phyloP scores from a whole-genome alignment of 1,140 invertebrate genomes.

The Drosophila asahinai region DNA sequence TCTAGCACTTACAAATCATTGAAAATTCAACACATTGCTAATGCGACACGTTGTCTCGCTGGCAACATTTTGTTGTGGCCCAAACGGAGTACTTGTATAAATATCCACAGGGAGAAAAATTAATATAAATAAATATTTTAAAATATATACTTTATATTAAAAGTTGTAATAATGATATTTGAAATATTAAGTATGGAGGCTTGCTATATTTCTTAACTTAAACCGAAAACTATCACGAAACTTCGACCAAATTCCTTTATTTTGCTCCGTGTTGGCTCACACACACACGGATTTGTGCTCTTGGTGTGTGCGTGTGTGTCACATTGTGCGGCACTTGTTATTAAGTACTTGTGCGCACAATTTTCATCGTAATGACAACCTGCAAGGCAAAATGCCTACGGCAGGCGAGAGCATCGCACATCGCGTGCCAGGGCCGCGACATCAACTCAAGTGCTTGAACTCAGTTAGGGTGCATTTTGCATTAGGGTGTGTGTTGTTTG shows the following conservation, averaged over 20 bases:
- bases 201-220: no score
- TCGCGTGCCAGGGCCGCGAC: conserved; percentile 78
- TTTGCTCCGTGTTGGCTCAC: not conserved
- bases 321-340: conserved; percentile 81
- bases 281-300: not conserved
- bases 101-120: not conserved
- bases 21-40: conserved; percentile 81
- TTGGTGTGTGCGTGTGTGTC: conserved; percentile 45
- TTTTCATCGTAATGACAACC: conserved; percentile 81
- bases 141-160: not conserved
- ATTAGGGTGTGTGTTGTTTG: conserved; percentile 17
- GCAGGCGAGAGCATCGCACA: conserved; percentile 66
- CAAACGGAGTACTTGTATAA: conserved; percentile 22
- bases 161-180: no score
- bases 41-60: conserved; percentile 72
- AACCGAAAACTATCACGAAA: not conserved
- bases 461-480: conserved; percentile 47
- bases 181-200: not conserved
- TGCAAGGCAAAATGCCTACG: conserved; percentile 78
- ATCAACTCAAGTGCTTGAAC: conserved; percentile 71
- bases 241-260: not conserved
- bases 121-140: not conserved
- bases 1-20: conserved; percentile 76
- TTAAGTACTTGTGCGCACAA: conserved; percentile 79
- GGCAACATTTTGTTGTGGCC: conserved; percentile 54